Evolutionary conservation across 2,888 invertebrate species (phyloP).

Genomic region (Perithous albicinctus): DNA sequence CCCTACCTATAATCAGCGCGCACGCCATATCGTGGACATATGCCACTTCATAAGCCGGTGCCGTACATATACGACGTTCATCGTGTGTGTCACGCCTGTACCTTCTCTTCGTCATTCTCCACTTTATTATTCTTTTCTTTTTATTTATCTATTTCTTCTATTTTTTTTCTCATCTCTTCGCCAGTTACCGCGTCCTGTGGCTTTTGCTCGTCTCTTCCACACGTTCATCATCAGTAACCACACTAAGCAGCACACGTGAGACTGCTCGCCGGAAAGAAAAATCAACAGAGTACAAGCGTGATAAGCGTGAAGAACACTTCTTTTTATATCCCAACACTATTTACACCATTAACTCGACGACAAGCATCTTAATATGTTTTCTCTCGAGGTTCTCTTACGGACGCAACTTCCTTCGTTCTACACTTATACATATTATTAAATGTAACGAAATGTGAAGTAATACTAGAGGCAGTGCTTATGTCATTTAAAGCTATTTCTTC

Average conservation of each 20-base stretch:
- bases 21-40: conserved; percentile 47
- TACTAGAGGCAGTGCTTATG: not conserved
- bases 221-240: conserved; percentile 32
- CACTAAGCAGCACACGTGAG: not conserved
- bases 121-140: conserved; percentile 24
- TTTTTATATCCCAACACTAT: conserved; percentile 47
- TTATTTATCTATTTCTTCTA: conserved; percentile 20
- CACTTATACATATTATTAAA: not conserved
- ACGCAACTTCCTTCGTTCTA: not conserved
- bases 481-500: conserved; percentile 24
- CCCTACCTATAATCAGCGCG: conserved; percentile 53
- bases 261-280: conserved; percentile 39
- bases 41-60: conserved; percentile 54
- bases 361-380: conserved; percentile 27
- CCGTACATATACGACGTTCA: not conserved
- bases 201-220: conserved; percentile 28
- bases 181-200: conserved; percentile 35
- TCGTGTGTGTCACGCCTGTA: conserved; percentile 6
- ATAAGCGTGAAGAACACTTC: conserved; percentile 59
- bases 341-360: conserved; percentile 57
- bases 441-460: not conserved
- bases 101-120: conserved; percentile 45
- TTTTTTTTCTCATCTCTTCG: conserved; percentile 1
- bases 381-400: conserved; percentile 16
- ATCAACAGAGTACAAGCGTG: conserved; percentile 65